These are phyloP conservation scores for Enteromius viviparus DNA, from an alignment of 2,797 vertebrate species.

Conservation along the genomic window DNA sequence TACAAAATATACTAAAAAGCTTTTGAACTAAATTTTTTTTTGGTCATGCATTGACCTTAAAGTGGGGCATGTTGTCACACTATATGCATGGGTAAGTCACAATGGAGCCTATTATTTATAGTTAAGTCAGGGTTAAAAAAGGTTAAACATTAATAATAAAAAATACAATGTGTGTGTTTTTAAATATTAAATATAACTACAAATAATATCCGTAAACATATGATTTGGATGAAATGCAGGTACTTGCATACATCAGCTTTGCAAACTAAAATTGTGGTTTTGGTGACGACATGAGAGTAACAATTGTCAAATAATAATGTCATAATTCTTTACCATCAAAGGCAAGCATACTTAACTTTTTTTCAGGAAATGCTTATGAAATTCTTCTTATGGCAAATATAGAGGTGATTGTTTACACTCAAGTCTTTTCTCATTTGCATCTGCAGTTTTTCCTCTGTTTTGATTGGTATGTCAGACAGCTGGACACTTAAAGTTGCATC, in stretches of 20 bases:
- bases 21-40: too few species aligned
- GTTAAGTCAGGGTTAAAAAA: neutral
- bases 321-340: conserved; percentile 16
- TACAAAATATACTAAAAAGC: neutral
- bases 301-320: too few species aligned
- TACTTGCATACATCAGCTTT: neutral
- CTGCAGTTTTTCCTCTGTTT: neutral
- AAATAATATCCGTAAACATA: neutral
- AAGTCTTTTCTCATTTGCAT: neutral
- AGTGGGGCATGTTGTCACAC: neutral
- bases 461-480: neutral
- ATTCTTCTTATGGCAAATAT: neutral
- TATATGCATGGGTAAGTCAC: neutral
- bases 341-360: neutral
- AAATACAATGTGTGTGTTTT: neutral
- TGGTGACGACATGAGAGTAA: neutral
- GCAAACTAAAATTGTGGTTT: neutral
- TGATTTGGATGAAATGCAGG: neutral
- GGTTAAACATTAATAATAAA: neutral
- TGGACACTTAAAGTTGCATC: neutral
- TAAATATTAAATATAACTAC: neutral
- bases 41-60: neutral
- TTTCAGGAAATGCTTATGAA: neutral
- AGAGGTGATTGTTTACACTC: neutral
- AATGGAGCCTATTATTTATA: neutral